Evolutionary conservation across 2,797 vertebrate genomes (phyloP).

Genomic region (Enteromius unitaeniatus): DNA sequence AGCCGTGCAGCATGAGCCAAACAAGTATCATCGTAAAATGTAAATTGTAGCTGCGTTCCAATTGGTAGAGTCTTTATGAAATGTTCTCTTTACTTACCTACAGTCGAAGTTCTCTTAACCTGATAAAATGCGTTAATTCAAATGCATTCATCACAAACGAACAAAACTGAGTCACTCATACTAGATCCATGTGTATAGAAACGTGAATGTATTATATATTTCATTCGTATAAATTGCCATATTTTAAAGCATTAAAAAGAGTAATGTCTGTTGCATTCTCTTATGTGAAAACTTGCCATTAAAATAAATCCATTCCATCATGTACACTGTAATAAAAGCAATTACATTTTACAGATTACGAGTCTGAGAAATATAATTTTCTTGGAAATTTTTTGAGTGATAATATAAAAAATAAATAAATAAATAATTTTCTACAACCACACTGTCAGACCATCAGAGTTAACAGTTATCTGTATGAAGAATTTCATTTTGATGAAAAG

Average conservation of each 20-base stretch:
- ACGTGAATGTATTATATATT: neutral
- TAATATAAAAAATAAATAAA: too few relatives aligned
- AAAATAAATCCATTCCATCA: neutral
- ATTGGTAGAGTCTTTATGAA: too few relatives aligned
- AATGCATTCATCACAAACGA: neutral
- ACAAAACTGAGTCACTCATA: neutral
- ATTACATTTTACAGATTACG: neutral
- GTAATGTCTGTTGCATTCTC: neutral
- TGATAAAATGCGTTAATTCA: neutral
- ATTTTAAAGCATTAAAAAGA: neutral
- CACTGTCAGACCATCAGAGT: neutral
- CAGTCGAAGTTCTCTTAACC: neutral
- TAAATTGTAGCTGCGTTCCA: neutral
- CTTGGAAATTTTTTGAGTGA: neutral
- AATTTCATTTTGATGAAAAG: neutral
- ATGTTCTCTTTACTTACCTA: neutral
- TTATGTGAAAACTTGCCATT: neutral
- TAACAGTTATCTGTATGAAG: neutral
- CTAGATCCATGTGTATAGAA: conserved; percentile 5
- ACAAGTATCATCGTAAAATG: conserved; percentile 1
- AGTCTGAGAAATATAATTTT: neutral
- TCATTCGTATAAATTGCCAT: neutral
- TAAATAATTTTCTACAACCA: neutral
- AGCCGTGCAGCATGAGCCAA: neutral
- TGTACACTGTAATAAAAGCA: neutral